Evolutionary conservation across 2,797 vertebrate species (phyloP).

Genomic region (Anguilla megastoma): DNA sequence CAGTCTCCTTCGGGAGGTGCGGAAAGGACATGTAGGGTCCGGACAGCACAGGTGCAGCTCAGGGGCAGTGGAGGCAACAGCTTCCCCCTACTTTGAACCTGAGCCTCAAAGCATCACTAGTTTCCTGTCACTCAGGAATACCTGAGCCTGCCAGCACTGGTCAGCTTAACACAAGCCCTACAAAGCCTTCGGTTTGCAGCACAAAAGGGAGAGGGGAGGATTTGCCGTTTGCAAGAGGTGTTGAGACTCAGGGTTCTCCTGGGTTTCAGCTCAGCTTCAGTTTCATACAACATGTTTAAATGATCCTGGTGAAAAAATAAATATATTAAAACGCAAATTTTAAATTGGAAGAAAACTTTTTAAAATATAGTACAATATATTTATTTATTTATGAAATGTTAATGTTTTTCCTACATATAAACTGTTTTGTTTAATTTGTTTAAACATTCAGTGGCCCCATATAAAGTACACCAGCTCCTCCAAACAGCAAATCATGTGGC

Average conservation of each 20-base stretch:
- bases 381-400: not conserved
- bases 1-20: constrained; percentile 50
- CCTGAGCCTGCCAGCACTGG: constrained; percentile 48
- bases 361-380: not conserved
- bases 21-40: constrained; percentile 36
- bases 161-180: constrained; percentile 38
- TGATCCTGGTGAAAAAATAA: not conserved
- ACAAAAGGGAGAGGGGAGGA: not conserved
- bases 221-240: not conserved
- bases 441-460: no score
- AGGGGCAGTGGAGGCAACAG: constrained; percentile 62
- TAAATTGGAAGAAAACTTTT: not conserved
- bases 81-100: constrained; percentile 73
- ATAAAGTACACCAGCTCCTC: no score
- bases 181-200: not conserved
- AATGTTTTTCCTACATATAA: not conserved
- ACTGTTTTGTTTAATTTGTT: not conserved
- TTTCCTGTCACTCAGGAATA: constrained; percentile 65
- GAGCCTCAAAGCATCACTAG: constrained; percentile 68
- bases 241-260: not conserved
- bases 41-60: constrained; percentile 71
- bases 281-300: not conserved
- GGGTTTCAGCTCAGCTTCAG: not conserved
- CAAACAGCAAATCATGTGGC: no score
- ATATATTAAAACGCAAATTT: not conserved